These are phyloP conservation scores for Sarcophaga caerulescens DNA, from an alignment of 2,888 invertebrate species.

Conservation along the genomic window DNA sequence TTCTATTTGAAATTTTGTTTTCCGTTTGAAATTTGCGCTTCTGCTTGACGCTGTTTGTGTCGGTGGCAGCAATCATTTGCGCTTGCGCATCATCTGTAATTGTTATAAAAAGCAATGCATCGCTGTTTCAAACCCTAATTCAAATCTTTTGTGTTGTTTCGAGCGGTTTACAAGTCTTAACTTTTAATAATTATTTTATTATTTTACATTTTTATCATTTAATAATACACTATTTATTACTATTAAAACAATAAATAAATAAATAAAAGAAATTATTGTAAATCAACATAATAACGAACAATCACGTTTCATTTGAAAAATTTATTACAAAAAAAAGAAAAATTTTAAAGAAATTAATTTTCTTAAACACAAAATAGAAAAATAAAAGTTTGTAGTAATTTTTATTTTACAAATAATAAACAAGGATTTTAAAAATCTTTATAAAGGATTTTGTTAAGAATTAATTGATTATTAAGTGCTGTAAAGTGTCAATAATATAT, in stretches of 20 bases:
- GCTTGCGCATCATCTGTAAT: constrained; percentile 64
- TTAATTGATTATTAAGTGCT: constrained; percentile 40
- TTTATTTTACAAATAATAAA: constrained; percentile 5
- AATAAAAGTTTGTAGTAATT: not conserved
- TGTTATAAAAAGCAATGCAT: constrained; percentile 74
- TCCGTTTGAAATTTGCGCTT: constrained; percentile 19
- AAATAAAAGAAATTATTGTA: constrained; percentile 31
- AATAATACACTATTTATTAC: not conserved
- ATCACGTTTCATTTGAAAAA: constrained; percentile 16
- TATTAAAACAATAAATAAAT: constrained; percentile 42
- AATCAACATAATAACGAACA: constrained; percentile 34
- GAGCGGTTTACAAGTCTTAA: constrained; percentile 55
- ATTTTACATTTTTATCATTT: not conserved
- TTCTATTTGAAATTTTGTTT: not conserved
- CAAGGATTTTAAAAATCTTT: constrained; percentile 30
- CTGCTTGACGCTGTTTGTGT: constrained; percentile 41
- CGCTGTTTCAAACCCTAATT: constrained; percentile 73
- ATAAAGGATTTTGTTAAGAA: constrained; percentile 28
- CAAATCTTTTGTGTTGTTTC: constrained; percentile 72
- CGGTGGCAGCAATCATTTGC: constrained; percentile 58
- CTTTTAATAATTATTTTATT: not conserved
- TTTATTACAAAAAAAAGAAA: constrained; percentile 15
- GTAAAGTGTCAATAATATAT: constrained; percentile 2
- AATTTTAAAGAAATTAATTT: constrained; percentile 11
- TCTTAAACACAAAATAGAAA: constrained; percentile 6